phyloP scores from a whole-genome alignment of 2,797 vertebrate genomes.

The Rachycentron canadum region DNA sequence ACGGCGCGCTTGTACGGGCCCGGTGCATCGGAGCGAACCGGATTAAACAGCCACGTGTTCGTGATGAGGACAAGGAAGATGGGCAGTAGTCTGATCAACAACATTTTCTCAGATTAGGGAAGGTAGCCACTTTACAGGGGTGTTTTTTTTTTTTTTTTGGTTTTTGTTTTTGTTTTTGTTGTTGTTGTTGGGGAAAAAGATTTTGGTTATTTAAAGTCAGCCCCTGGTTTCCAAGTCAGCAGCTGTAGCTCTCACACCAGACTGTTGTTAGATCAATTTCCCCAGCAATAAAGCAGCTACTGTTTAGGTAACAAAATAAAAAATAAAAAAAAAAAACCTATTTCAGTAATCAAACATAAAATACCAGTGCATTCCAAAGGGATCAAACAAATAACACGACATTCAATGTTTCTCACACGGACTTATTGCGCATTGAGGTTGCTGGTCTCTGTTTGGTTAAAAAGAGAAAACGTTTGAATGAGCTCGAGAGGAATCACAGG shows the following conservation, averaged over 20 bases:
- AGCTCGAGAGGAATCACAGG: slow-evolving; percentile 3
- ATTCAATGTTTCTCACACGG: slow-evolving; percentile 21
- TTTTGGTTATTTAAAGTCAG: neutral
- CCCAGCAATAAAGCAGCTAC: slow-evolving; percentile 10
- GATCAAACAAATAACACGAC: slow-evolving; percentile 24
- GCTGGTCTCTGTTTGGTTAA: slow-evolving; percentile 15
- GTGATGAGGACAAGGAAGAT: slow-evolving; percentile 83
- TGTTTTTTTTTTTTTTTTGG: neutral
- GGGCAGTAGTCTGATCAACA: slow-evolving; percentile 82
- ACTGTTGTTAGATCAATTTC: slow-evolving; percentile 18
- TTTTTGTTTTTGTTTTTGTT: neutral
- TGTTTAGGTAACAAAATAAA: neutral
- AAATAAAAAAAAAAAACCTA: neutral
- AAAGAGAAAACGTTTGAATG: too few relatives aligned
- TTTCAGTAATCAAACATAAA: slow-evolving; percentile 14
- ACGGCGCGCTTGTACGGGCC: slow-evolving; percentile 77
- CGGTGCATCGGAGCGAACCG: slow-evolving; percentile 74
- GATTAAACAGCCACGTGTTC: slow-evolving; percentile 81
- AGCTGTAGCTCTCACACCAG: slow-evolving; percentile 39
- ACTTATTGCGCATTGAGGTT: slow-evolving; percentile 43
- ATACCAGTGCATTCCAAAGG: slow-evolving; percentile 49
- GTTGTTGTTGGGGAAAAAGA: neutral
- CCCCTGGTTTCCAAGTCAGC: slow-evolving; percentile 23
- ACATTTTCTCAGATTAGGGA: slow-evolving; percentile 67
- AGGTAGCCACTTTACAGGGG: neutral